phyloP scores from a whole-genome alignment of 2,888 invertebrate genomes.

The Drosophila atripex region DNA sequence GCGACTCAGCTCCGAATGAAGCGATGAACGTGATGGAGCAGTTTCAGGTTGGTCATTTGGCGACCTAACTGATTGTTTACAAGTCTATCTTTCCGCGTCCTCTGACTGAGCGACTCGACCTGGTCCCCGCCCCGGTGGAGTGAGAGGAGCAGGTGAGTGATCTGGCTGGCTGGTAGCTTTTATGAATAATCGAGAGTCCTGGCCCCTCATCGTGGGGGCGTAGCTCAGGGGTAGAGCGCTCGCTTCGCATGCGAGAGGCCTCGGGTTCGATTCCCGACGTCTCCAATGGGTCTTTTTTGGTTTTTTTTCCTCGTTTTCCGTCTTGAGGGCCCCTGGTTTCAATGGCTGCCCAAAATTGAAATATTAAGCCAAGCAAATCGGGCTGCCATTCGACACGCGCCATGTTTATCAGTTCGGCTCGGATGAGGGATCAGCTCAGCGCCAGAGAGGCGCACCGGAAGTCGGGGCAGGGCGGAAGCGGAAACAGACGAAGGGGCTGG shows the following conservation, averaged over 20 bases:
- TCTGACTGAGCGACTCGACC: neutral
- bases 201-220: constrained; percentile 58
- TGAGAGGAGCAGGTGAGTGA: neutral
- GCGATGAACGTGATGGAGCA: constrained; percentile 32
- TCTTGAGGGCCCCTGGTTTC: constrained; percentile 32
- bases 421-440: neutral
- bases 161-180: neutral
- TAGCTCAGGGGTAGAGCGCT: constrained; percentile 82
- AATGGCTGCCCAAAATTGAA: constrained; percentile 60
- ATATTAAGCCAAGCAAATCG: constrained; percentile 75
- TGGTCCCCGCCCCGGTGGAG: neutral
- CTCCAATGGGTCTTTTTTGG: constrained; percentile 47
- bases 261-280: constrained; percentile 81
- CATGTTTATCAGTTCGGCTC: constrained; percentile 55
- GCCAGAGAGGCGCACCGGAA: constrained; percentile 5
- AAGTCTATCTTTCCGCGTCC: neutral
- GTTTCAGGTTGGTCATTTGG: constrained; percentile 8
- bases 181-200: neutral
- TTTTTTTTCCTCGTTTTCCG: neutral
- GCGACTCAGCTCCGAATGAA: constrained; percentile 32
- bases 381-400: constrained; percentile 66
- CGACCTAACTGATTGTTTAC: neutral
- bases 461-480: constrained; percentile 53
- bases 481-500: constrained; percentile 65
- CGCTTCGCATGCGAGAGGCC: constrained; percentile 80